phyloP scores from a whole-genome alignment of 2,797 vertebrate species.

The Pangasius krempfi region DNA sequence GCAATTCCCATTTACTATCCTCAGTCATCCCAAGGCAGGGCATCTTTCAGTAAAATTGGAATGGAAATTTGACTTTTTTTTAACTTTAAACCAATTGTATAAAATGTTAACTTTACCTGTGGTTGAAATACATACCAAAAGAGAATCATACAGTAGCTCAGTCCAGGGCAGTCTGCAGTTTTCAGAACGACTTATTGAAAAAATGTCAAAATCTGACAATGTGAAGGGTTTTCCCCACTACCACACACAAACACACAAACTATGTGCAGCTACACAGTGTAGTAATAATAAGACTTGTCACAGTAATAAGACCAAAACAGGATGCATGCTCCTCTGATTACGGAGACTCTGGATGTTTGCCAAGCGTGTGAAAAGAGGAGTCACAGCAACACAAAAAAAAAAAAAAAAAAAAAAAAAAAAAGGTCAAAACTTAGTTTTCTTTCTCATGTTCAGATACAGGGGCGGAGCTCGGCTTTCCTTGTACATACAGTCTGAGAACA shows the following conservation, averaged over 20 bases:
- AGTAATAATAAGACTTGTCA: not conserved
- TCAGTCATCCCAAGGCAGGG: not conserved
- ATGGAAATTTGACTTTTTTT: not conserved
- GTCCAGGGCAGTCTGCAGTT: not conserved
- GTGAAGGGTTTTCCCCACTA: not conserved
- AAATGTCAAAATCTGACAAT: not conserved
- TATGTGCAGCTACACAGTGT: not conserved
- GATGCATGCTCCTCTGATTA: not conserved
- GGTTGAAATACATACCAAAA: not conserved
- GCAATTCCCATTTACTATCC: not conserved
- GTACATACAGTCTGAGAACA: not conserved
- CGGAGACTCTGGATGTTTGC: not conserved
- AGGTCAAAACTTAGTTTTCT: not conserved
- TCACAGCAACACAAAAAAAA: not conserved
- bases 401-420: not conserved
- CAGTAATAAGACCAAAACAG: not conserved
- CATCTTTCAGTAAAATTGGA: not conserved
- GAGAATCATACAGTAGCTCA: not conserved
- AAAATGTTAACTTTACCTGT: not conserved
- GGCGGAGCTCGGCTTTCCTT: not conserved
- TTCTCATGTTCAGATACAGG: not conserved
- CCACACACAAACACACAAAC: not conserved
- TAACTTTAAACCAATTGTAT: no score
- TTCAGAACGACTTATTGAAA: not conserved
- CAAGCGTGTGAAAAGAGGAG: not conserved